phyloP scores from a whole-genome alignment of 2,113 vertebrate genomes.

The Nothobranchius furzeri region DNA sequence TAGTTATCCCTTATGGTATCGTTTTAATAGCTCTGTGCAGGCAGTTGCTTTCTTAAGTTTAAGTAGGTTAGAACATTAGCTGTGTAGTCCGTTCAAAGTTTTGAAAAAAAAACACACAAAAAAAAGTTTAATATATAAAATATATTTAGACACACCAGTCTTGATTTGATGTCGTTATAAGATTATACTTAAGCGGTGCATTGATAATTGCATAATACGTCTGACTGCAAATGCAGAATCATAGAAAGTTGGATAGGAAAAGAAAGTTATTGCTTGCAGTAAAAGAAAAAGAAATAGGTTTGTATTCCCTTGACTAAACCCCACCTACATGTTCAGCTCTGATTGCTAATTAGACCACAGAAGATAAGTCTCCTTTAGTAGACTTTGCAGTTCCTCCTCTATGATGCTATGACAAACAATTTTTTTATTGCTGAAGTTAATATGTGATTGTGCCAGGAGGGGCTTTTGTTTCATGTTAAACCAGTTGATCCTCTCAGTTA shows the following conservation, averaged over 20 bases:
- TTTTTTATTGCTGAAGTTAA: not conserved
- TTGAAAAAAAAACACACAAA: not conserved
- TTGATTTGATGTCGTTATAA: constrained; percentile 1
- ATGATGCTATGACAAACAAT: not conserved
- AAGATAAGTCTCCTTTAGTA: not conserved
- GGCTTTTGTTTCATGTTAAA: not conserved
- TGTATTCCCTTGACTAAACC: constrained; percentile 2
- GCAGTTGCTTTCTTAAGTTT: constrained; percentile 49
- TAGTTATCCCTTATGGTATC: constrained; percentile 38
- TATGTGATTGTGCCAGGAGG: too few species aligned
- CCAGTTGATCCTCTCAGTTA: not conserved
- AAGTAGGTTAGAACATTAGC: constrained; percentile 49
- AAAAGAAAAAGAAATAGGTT: constrained; percentile 2
- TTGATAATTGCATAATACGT: constrained; percentile 3
- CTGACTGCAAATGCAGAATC: not conserved
- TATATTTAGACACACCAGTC: too few species aligned
- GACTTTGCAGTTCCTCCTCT: not conserved
- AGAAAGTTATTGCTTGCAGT: not conserved
- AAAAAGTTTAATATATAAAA: not conserved
- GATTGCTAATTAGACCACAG: constrained; percentile 9
- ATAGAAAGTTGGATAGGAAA: not conserved
- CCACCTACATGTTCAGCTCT: not conserved
- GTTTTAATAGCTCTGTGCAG: constrained; percentile 29
- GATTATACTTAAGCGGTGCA: not conserved
- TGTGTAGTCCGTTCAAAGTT: constrained; percentile 12